Percentiles rank a stretch among this genome's conserved stretches.
phyloP scores from a whole-genome alignment of 2,797 vertebrate genomes.

The Pseudochromis fuscus region DNA sequence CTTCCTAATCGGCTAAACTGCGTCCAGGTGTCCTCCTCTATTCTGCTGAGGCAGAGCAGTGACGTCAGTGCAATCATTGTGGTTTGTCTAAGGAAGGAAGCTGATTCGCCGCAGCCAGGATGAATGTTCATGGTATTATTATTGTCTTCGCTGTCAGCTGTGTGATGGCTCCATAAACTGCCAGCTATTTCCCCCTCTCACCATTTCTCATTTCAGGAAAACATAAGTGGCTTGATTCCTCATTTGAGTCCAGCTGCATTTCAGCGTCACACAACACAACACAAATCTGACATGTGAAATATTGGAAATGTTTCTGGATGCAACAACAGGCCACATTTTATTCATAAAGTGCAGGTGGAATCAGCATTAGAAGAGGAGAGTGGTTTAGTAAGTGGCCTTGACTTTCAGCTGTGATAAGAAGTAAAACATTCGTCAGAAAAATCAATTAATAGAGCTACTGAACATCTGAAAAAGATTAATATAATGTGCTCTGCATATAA shows the following conservation, averaged over 20 bases:
- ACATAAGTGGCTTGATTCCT: not conserved
- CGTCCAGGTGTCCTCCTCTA: not conserved
- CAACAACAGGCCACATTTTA: not conserved
- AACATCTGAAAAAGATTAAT: not conserved
- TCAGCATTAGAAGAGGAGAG: not conserved
- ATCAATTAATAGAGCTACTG: not conserved
- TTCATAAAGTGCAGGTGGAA: not conserved
- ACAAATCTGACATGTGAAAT: not conserved
- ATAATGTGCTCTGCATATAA: rapidly evolving
- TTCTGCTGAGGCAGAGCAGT: not conserved
- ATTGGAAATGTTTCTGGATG: not conserved
- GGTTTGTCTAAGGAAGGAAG: not conserved
- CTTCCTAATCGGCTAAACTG: not conserved
- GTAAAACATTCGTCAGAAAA: not conserved
- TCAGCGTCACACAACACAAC: not conserved
- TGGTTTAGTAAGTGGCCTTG: not conserved
- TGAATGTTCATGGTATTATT: not conserved
- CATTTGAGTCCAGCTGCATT: not conserved
- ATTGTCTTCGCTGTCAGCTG: not conserved
- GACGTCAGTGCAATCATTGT: not conserved
- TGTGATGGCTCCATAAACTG: too few species aligned
- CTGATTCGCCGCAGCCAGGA: not conserved
- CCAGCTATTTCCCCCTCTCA: not conserved
- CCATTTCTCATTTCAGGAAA: not conserved
- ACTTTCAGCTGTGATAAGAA: not conserved